Evolutionary conservation across 92 coral and sea anemone species (phyloP).

Genomic region (Epizoanthus fatuus): DNA sequence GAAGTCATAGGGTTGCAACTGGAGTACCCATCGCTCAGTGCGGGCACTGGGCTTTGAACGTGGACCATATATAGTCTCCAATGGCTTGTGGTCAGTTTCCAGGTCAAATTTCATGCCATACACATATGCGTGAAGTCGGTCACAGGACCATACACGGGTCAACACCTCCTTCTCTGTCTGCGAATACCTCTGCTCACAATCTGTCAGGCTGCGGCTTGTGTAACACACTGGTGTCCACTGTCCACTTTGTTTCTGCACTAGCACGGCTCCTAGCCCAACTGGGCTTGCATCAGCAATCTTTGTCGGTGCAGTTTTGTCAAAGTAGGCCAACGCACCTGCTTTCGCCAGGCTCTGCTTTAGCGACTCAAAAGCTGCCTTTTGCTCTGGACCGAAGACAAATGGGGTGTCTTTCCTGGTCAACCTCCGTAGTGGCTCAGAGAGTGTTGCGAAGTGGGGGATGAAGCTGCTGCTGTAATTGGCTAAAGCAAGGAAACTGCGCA

Average conservation of each 20-base stretch:
- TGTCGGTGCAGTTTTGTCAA: slow-evolving; percentile 64
- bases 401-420: slow-evolving; percentile 57
- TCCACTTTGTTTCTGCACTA: slow-evolving; percentile 46
- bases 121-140: slow-evolving; percentile 36
- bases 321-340: slow-evolving; percentile 64
- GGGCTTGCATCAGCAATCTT: slow-evolving; percentile 73
- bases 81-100: too few species aligned
- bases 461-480: slow-evolving; percentile 46
- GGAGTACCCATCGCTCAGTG: too few species aligned
- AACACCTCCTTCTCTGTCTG: slow-evolving; percentile 70
- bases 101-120: too few species aligned
- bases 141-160: slow-evolving; percentile 55
- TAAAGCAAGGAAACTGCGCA: slow-evolving; percentile 43
- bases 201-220: slow-evolving; percentile 66
- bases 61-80: too few species aligned
- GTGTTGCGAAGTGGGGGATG: slow-evolving; percentile 70
- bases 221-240: slow-evolving; percentile 37
- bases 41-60: too few species aligned
- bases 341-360: slow-evolving; percentile 59
- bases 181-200: slow-evolving; percentile 57
- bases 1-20: too few species aligned
- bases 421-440: slow-evolving; percentile 43
- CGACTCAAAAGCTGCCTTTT: slow-evolving; percentile 44
- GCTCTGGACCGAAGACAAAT: slow-evolving; percentile 59
- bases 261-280: slow-evolving; percentile 64